Percentiles rank a stretch among this genome's conserved stretches.
Conservation (phyloP, 2,888 invertebrate genomes). For the Lysandra coridon region DNA sequence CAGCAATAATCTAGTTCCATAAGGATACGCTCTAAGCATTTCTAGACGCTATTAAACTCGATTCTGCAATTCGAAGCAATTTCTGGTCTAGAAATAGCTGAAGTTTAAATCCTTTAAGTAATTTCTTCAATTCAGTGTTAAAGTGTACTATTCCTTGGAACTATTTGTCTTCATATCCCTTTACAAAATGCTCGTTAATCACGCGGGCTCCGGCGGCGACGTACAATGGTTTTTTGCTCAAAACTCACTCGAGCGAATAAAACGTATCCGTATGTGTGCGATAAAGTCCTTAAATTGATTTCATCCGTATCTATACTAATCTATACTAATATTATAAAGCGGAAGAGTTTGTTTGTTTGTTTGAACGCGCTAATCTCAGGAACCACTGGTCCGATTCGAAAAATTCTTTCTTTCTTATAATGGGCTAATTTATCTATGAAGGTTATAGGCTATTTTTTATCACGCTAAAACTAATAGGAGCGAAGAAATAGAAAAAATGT, state of each 20-base stretch:
- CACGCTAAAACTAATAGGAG: too few relatives aligned
- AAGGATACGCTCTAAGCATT: background rate
- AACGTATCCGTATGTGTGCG: background rate
- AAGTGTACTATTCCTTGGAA: constrained; percentile 5
- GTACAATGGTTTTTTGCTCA: constrained; percentile 4
- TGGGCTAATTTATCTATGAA: too few relatives aligned
- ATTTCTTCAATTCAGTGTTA: constrained; percentile 18
- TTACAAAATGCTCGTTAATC: constrained; percentile 27
- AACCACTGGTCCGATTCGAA: too few relatives aligned
- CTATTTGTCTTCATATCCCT: constrained; percentile 26
- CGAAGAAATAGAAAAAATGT: too few relatives aligned
- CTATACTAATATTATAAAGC: too few relatives aligned
- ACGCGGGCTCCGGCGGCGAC: constrained; percentile 19
- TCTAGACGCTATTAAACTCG: background rate
- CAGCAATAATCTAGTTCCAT: background rate
- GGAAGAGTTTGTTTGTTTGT: too few relatives aligned
- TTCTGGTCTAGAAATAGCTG: constrained; percentile 11
- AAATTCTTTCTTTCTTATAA: too few relatives aligned
- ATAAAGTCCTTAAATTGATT: background rate
- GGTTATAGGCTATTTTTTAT: too few relatives aligned
- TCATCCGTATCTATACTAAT: background rate
- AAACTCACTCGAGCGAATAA: constrained; percentile 19
- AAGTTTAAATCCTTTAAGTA: constrained; percentile 18
- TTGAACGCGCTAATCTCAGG: too few relatives aligned
- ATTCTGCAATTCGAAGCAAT: background rate